These are phyloP conservation scores for Nibea albiflora DNA, from an alignment of 2,113 vertebrate genomes.

Conservation along the genomic window DNA sequence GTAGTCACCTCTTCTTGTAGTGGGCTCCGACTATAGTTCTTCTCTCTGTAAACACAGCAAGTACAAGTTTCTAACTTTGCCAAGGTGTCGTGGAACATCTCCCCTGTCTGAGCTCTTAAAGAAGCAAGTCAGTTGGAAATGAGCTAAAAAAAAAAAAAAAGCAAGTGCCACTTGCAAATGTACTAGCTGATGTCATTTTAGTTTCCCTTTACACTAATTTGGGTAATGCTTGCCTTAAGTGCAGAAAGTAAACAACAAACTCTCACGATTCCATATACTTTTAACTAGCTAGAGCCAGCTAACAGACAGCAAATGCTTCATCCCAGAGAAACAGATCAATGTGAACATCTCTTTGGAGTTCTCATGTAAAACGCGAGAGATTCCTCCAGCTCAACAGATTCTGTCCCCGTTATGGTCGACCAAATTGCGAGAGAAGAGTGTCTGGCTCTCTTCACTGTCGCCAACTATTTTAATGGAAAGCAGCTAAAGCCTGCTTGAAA, in stretches of 20 bases:
- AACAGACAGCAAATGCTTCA: not conserved
- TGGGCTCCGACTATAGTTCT: slow-evolving; percentile 5
- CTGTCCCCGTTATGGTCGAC: not conserved
- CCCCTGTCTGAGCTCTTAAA: not conserved
- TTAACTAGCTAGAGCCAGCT: not conserved
- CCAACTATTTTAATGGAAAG: not conserved
- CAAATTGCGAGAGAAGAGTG: not conserved
- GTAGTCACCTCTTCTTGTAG: not conserved
- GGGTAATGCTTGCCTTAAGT: not conserved
- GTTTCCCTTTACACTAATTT: not conserved
- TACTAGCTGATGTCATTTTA: not conserved
- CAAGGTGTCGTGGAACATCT: slow-evolving; percentile 2
- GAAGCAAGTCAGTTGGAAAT: not conserved
- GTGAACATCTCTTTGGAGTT: not conserved
- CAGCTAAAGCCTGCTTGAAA: not conserved
- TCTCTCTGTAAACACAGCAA: slow-evolving; percentile 20
- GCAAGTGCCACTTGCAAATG: not conserved
- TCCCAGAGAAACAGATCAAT: not conserved
- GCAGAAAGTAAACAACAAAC: not conserved
- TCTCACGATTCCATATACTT: not conserved
- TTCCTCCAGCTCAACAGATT: not conserved
- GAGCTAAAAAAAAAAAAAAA: not conserved
- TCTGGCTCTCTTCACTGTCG: not conserved
- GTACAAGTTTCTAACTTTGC: slow-evolving; percentile 22
- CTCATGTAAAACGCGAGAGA: not conserved